Evolutionary conservation across 2,888 invertebrate species (phyloP).

Genomic region (Drosophila longiperda): DNA sequence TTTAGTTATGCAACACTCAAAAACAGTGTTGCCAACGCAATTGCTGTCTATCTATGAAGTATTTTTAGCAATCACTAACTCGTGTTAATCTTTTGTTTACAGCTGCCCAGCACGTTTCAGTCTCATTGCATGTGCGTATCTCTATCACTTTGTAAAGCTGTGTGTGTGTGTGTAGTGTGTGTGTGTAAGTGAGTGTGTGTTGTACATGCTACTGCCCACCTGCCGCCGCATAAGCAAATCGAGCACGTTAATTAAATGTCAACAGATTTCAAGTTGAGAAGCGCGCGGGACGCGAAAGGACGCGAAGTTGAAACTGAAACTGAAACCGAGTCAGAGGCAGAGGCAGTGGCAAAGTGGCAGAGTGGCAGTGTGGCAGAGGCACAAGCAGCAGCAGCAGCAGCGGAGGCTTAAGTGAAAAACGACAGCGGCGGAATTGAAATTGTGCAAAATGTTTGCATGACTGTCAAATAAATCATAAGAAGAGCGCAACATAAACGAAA

Average conservation of each 20-base stretch:
- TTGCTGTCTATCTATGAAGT: slow-evolving; percentile 3
- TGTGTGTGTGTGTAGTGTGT: slow-evolving; percentile 2
- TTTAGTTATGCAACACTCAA: background rate
- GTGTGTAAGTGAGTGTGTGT: slow-evolving; percentile 18
- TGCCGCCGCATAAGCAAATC: slow-evolving; percentile 70
- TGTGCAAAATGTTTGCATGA: slow-evolving; percentile 68
- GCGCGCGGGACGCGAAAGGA: slow-evolving; percentile 62
- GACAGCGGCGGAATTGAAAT: slow-evolving; percentile 52
- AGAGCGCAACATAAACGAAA: slow-evolving; percentile 35
- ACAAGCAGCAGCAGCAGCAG: slow-evolving; percentile 9
- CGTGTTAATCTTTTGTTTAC: slow-evolving; percentile 62
- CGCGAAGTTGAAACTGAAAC: slow-evolving; percentile 36
- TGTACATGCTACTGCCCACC: slow-evolving; percentile 52
- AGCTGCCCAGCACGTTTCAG: slow-evolving; percentile 57
- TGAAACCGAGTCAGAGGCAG: slow-evolving; percentile 29
- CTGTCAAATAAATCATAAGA: slow-evolving; percentile 71
- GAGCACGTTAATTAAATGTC: slow-evolving; percentile 76
- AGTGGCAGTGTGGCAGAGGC: slow-evolving; percentile 27
- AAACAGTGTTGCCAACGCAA: slow-evolving; percentile 4
- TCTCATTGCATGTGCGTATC: slow-evolving; percentile 9
- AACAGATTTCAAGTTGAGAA: slow-evolving; percentile 59
- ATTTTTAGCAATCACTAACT: slow-evolving; percentile 45
- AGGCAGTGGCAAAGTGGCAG: slow-evolving; percentile 19
- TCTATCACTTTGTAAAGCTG: slow-evolving; percentile 6
- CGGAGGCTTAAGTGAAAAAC: slow-evolving; percentile 27